These are phyloP conservation scores for Zoanthus sansibaricus DNA, from an alignment of 92 coral and sea anemone species.

Conservation along the genomic window DNA sequence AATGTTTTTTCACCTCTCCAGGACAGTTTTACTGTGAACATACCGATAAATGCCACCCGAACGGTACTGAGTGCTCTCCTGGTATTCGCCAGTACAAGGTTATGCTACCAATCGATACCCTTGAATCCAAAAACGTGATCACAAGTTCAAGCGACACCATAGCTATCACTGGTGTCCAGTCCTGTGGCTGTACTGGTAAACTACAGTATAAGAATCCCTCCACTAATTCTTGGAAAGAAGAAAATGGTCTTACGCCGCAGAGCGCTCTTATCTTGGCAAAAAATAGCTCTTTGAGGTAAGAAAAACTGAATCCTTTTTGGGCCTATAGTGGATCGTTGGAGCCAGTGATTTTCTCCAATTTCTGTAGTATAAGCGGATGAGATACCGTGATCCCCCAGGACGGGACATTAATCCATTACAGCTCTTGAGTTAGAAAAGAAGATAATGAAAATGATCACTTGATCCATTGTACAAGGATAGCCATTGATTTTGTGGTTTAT, in stretches of 20 bases:
- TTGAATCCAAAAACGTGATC: not conserved
- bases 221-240: not conserved
- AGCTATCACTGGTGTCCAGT: not conserved
- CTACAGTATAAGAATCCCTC: not conserved
- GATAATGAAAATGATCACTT: too few relatives aligned
- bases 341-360: too few relatives aligned
- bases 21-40: not conserved
- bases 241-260: not conserved
- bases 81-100: not conserved
- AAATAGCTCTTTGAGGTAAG: not conserved
- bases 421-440: too few relatives aligned
- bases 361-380: too few relatives aligned
- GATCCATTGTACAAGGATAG: too few relatives aligned
- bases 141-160: not conserved
- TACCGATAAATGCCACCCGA: not conserved
- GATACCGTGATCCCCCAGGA: too few relatives aligned
- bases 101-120: not conserved
- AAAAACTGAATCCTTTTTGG: not conserved
- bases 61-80: not conserved
- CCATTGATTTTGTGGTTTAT: too few relatives aligned
- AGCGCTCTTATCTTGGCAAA: not conserved
- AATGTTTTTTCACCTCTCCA: not conserved
- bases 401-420: too few relatives aligned
- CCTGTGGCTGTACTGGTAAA: not conserved
- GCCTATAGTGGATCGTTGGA: too few relatives aligned